Percentiles rank a stretch among this genome's conserved stretches.
These are phyloP conservation scores for Palaemon carinicauda DNA, from an alignment of 1,140 invertebrate genomes.

Conservation along the genomic window DNA sequence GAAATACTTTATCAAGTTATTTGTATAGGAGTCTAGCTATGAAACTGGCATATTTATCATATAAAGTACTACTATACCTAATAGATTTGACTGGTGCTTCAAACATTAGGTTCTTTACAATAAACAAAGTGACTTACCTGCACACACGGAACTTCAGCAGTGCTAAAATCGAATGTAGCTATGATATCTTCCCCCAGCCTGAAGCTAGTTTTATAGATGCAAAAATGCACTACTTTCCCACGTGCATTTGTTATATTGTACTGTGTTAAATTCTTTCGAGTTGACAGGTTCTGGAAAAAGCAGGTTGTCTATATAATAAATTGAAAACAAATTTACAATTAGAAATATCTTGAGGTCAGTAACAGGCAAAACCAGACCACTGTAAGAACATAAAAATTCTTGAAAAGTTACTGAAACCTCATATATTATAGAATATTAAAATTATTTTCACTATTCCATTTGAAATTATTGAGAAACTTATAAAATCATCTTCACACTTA, in stretches of 20 bases:
- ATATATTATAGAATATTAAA: no score
- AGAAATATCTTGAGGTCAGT: conserved; percentile 30
- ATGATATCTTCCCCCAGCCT: conserved; percentile 97
- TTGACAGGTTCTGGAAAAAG: conserved; percentile 56
- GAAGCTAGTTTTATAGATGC: conserved; percentile 92
- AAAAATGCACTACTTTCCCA: conserved; percentile 92
- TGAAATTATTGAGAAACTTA: no score
- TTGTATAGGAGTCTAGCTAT: no score
- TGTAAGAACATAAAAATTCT: no score
- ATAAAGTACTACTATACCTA: no score
- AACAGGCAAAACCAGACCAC: conserved; percentile 20
- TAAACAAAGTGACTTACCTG: conserved; percentile 73
- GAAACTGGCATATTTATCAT: no score
- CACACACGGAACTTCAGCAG: conserved; percentile 90
- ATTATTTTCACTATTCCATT: no score
- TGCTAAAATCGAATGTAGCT: conserved; percentile 92
- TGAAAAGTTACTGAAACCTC: no score
- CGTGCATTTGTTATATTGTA: conserved; percentile 64
- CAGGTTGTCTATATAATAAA: neutral
- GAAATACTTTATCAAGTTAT: no score
- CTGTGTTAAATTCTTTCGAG: conserved; percentile 47
- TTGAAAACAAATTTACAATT: neutral
- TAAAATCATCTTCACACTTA: no score
- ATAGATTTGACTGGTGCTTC: no score
- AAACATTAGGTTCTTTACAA: conserved; percentile 59